Evolutionary conservation across 1,140 invertebrate species (phyloP), one percentile per base, ranked within the genome.

Genomic region (Dendrolimus kikuchii): DNA sequence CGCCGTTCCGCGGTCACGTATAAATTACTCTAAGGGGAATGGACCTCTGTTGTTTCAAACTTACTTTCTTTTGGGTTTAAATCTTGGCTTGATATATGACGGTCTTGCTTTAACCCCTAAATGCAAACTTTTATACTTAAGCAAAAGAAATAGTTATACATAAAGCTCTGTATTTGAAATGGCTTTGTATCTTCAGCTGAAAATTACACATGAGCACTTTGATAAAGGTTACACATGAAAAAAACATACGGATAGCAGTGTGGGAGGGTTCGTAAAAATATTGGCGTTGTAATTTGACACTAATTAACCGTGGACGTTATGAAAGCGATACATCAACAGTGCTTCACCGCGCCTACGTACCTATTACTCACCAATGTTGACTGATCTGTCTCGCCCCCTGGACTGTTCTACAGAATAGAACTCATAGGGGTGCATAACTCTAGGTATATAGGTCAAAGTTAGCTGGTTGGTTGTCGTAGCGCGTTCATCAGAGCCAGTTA

Each of bases 401-500:
- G 48, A 54, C 51, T 48, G 54, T 48, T 36, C 46, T 42, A 37
- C 46, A 48, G 38, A 51, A 23, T 45, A 42, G 44, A 49, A 56
- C 9, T 49, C 39, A 36, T 38, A 10, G 45, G 53, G 46, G 51
- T 39, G 52, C 9, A 42, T 55, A 53, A 55, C 57, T 37, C 43
- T 50, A 40, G 39, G 44, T 57, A n/a, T 23, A 55, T 42, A 60
- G 70, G 50, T 66, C 67, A 62, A 23, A n/a, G 6, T 37, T 38
- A 41, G 42, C 37, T 68, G 77, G 75, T 71, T 56, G 55, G 55
- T 49, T 66, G 67, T 66, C 62, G 59, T 53, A 60, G 57, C 60
- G 71, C 69, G 80, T 82, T 78, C 74, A 82, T 82, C 77, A 82
- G 71, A 67, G 68, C 23, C 62, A 80, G 77, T 78, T 82, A 82